Evolutionary conservation across 1,140 invertebrate species (phyloP).

Genomic region (Andricus grossulariae): DNA sequence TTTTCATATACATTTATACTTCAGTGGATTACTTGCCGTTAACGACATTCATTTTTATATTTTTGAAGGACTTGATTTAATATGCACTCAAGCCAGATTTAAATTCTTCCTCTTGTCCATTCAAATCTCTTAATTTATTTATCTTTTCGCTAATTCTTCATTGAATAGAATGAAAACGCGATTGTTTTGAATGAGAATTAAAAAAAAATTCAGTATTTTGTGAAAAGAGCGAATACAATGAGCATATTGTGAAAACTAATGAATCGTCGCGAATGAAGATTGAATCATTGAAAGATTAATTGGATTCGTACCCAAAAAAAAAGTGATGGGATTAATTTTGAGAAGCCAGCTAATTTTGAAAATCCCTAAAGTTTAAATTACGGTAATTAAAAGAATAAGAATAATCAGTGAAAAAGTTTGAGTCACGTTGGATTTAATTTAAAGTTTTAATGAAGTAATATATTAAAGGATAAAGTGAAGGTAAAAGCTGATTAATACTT

Average conservation of each 20-base stretch:
- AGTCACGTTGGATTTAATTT: background rate
- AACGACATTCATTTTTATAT: no score
- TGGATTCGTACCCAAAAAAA: background rate
- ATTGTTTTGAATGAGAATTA: background rate
- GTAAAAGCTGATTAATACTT: conserved; percentile 31
- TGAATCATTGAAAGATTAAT: background rate
- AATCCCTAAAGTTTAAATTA: background rate
- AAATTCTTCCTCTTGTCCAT: no score
- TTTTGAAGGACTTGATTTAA: no score
- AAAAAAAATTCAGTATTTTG: background rate
- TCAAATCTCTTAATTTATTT: no score
- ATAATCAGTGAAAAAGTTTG: conserved; percentile 5
- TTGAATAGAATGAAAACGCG: no score
- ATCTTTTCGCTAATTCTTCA: no score
- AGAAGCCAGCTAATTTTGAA: background rate
- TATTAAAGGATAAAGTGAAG: conserved; percentile 20
- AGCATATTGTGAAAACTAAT: background rate
- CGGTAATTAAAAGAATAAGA: background rate
- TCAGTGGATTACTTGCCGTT: no score
- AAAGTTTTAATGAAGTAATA: conserved; percentile 31
- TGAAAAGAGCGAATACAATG: background rate
- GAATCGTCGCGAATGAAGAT: background rate
- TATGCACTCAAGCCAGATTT: no score
- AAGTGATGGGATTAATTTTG: background rate
- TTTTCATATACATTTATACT: no score